Percentiles rank a stretch among this genome's conserved stretches.
phyloP scores from a whole-genome alignment of 2,113 vertebrate genomes.

The Colinus virginianus region DNA sequence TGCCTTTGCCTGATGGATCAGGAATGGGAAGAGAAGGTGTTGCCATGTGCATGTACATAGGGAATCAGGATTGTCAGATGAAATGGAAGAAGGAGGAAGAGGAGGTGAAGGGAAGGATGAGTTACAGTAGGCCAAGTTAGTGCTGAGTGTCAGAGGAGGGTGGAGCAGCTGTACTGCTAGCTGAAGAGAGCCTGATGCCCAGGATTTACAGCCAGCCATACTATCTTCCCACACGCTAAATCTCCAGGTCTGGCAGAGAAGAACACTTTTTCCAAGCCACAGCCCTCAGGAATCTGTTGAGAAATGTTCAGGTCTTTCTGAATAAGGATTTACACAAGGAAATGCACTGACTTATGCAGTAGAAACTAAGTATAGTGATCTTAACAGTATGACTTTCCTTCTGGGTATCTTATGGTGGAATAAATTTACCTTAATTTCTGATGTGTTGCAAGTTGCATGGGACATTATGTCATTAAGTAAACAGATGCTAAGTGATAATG shows the following conservation, averaged over 20 bases:
- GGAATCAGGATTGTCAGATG: background rate
- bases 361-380: background rate
- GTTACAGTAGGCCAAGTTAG: background rate
- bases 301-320: background rate
- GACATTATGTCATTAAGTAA: background rate
- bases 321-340: background rate
- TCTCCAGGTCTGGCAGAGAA: background rate
- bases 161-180: background rate
- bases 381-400: background rate
- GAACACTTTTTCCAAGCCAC: background rate
- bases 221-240: background rate
- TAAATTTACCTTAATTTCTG: background rate
- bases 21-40: background rate
- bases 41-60: background rate
- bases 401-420: background rate
- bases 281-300: background rate
- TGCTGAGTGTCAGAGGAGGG: background rate
- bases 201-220: background rate
- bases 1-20: background rate
- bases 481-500: background rate
- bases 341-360: background rate
- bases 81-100: background rate
- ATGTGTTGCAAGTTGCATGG: background rate
- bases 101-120: background rate
- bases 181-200: accelerated